Percentiles rank a stretch among this genome's conserved stretches.
Evolutionary conservation across 2,797 vertebrate genomes (phyloP).

Genomic region (Monodelphis domestica): DNA sequence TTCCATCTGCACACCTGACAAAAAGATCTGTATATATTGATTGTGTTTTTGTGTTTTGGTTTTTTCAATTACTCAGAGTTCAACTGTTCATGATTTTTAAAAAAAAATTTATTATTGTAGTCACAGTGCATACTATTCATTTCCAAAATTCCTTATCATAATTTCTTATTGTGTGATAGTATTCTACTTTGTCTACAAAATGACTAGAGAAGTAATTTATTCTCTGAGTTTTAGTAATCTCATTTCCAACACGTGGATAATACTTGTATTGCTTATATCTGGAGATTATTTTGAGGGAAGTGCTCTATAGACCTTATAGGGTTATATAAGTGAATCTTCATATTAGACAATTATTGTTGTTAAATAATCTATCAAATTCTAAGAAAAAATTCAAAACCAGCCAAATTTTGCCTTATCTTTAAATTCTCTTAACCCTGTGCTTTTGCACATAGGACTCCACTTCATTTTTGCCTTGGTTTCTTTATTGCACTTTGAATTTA

Average conservation of each 20-base stretch:
- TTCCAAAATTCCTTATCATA: not conserved
- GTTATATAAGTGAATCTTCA: not conserved
- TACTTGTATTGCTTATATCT: not conserved
- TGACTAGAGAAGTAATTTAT: not conserved
- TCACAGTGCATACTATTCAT: not conserved
- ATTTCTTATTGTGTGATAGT: not conserved
- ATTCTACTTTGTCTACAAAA: not conserved
- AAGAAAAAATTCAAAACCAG: not conserved
- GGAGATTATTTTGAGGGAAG: not conserved
- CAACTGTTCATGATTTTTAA: too few relatives aligned
- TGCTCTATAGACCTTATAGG: not conserved
- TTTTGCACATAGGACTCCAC: not conserved
- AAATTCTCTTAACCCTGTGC: not conserved
- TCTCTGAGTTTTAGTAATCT: not conserved
- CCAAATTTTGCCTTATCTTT: not conserved
- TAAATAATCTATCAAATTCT: not conserved
- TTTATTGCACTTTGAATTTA: not conserved
- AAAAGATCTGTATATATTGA: too few relatives aligned
- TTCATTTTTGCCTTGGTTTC: not conserved
- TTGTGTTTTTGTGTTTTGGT: too few relatives aligned
- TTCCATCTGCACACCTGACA: too few relatives aligned
- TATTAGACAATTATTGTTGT: not conserved
- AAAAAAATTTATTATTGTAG: too few relatives aligned
- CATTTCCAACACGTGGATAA: not conserved
- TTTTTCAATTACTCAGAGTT: not conserved